A percentile compares a stretch with the other conserved stretches of the same genome.
Conservation (phyloP, 2,888 invertebrate species). For the Zaprionus bogoriensis region DNA sequence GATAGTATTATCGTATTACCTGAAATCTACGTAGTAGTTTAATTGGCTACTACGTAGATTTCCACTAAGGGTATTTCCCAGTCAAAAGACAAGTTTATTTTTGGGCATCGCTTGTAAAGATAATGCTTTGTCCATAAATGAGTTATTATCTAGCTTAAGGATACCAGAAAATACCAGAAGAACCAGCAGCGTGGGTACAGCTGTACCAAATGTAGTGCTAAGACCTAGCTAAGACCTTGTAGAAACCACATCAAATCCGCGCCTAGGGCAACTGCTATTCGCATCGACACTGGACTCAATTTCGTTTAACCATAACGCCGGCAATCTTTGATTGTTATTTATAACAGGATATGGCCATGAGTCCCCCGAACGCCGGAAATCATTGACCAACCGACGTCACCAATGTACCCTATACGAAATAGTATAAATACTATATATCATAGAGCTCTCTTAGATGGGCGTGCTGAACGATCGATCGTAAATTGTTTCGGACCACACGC, state of each 20-base stretch:
- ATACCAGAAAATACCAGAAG: not conserved
- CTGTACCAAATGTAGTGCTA: too few relatives aligned
- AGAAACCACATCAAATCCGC: not conserved
- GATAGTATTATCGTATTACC: not conserved
- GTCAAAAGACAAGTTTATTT: not conserved
- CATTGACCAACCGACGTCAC: not conserved
- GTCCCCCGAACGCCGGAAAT: not conserved
- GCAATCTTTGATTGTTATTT: not conserved
- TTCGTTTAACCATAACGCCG: not conserved
- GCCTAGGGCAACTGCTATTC: not conserved
- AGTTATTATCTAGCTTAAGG: not conserved
- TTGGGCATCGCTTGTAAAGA: not conserved
- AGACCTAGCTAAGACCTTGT: too few relatives aligned
- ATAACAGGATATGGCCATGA: not conserved
- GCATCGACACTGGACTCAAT: not conserved
- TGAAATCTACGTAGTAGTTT: not conserved
- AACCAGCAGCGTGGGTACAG: too few relatives aligned
- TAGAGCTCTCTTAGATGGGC: too few relatives aligned
- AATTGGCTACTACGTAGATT: not conserved
- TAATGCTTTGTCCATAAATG: not conserved
- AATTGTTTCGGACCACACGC: not conserved
- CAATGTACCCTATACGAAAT: not conserved
- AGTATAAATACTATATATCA: not conserved
- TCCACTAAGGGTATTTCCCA: not conserved
- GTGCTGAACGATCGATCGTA: not conserved